These are phyloP conservation scores for Myathropa florea DNA, from an alignment of 2,888 invertebrate genomes.

Conservation along the genomic window DNA sequence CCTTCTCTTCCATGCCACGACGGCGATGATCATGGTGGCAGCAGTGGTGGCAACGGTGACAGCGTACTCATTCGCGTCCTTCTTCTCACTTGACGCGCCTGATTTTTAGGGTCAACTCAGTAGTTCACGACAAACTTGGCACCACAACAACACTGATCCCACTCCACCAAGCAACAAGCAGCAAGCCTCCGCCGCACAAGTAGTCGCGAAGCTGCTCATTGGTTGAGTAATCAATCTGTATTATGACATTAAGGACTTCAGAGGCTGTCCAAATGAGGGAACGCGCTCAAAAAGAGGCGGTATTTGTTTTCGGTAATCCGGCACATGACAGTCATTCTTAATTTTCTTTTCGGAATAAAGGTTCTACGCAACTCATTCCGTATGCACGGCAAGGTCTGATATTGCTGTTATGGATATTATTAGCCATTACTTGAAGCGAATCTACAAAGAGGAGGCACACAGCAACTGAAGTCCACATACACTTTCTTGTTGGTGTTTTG, in stretches of 20 bases:
- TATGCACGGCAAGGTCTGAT: slow-evolving; percentile 30
- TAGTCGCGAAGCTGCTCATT: neutral
- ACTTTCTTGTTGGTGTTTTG: neutral
- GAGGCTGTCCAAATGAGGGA: neutral
- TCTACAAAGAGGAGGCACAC: slow-evolving; percentile 34
- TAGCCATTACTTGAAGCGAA: slow-evolving; percentile 44
- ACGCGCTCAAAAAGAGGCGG: slow-evolving; percentile 12
- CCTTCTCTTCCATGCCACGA: slow-evolving; percentile 16
- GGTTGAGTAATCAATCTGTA: slow-evolving; percentile 46
- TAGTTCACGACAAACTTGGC: slow-evolving; percentile 14
- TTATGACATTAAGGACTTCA: slow-evolving; percentile 42
- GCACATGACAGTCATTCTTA: slow-evolving; percentile 64
- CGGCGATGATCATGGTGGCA: neutral
- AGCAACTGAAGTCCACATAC: slow-evolving; percentile 16
- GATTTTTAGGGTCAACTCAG: slow-evolving; percentile 37
- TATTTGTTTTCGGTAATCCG: slow-evolving; percentile 57
- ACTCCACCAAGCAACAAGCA: neutral
- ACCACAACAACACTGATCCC: neutral
- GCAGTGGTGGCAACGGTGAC: neutral
- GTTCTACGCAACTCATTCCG: slow-evolving; percentile 19
- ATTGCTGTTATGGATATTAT: slow-evolving; percentile 52
- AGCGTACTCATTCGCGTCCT: neutral
- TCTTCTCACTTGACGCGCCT: slow-evolving; percentile 2
- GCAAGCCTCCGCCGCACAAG: neutral
- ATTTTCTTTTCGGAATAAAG: slow-evolving; percentile 24